Base-by-base conservation (phyloP, 1,140 invertebrate genomes). In the Zaprionus ornatus region DNA sequence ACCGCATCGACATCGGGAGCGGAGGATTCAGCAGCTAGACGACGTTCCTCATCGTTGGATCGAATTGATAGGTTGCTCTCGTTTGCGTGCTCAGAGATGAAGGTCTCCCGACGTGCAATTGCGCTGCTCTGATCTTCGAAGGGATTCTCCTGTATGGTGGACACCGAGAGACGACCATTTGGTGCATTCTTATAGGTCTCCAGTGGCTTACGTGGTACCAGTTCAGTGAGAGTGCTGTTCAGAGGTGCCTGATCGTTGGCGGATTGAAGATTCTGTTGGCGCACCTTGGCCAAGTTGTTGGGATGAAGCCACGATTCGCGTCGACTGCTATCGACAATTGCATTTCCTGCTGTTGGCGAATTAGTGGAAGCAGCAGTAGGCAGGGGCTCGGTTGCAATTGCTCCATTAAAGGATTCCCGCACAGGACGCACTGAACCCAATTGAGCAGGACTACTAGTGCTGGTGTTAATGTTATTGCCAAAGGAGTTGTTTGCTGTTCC, bases 301-400 rank as follows among this genome's bases (percentile, higher is more conserved):
- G 91, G 86, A 77, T 92, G 90, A 25, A 93, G 60, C 92, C 92
- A 93, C 0, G 92, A 93, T 50, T 92, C 92, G 4, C 92, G 82
- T 0, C 91, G 77, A 27, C 76, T 88, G 13, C 67, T 62, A 23
- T 91, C 88, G 29, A 73, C 63, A 35, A 72, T 69, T 1, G 69
- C 54, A 12, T 60, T 27, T 13, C 5, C 52, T 13, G 42, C 21
- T 1, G 19, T 21, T 23, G 59, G 32, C 10, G 19, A 55, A 5
- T 13, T 19, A 12, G 7, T 48, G 42, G 5, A 10, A 25, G 1
- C 50, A 7, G 25, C 21, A 23, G 35, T 19, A 52, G 54, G 17
- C 5, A 12, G 13, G 0, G 76, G 57, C 7, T 88, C 84, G 32
- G 29, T 79, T 9, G 85, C 45, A 54, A 90, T 74, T 10, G 10